Percentiles rank a stretch among this genome's conserved stretches.
These are phyloP conservation scores for Argyra leucocephala DNA, from an alignment of 2,888 invertebrate genomes.

Conservation along the genomic window DNA sequence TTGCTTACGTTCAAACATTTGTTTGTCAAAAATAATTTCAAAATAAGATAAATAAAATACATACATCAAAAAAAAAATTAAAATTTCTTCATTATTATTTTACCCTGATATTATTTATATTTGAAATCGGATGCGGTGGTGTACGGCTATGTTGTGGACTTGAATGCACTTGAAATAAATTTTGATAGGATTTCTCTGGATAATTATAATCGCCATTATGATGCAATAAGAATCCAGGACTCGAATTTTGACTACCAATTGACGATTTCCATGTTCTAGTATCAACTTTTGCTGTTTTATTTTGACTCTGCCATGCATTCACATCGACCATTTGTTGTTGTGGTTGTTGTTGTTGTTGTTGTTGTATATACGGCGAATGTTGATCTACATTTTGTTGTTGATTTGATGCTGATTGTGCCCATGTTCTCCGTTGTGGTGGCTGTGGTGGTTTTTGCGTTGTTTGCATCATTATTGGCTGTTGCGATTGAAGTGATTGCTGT, in stretches of 20 bases:
- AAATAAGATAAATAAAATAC: too few species aligned
- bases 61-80: too few species aligned
- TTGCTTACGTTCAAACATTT: too few species aligned
- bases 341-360: constrained; percentile 32
- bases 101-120: constrained; percentile 23
- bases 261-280: constrained; percentile 40
- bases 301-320: constrained; percentile 40
- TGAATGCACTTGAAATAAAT: constrained; percentile 46
- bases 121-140: constrained; percentile 53
- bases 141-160: constrained; percentile 57
- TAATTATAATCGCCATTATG: constrained; percentile 54
- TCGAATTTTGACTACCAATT: constrained; percentile 24
- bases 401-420: constrained; percentile 51
- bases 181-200: constrained; percentile 46
- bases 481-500: constrained; percentile 33
- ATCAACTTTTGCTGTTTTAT: constrained; percentile 29
- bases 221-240: constrained; percentile 53
- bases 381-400: constrained; percentile 25
- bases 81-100: background rate
- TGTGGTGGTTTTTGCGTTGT: constrained; percentile 33
- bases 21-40: too few species aligned
- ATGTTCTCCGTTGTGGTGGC: constrained; percentile 53
- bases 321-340: constrained; percentile 38
- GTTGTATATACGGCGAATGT: constrained; percentile 26
- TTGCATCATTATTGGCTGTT: constrained; percentile 5